Base-by-base conservation (phyloP, 2,113 vertebrate genomes). In the Psilopsiagon aurifrons region DNA sequence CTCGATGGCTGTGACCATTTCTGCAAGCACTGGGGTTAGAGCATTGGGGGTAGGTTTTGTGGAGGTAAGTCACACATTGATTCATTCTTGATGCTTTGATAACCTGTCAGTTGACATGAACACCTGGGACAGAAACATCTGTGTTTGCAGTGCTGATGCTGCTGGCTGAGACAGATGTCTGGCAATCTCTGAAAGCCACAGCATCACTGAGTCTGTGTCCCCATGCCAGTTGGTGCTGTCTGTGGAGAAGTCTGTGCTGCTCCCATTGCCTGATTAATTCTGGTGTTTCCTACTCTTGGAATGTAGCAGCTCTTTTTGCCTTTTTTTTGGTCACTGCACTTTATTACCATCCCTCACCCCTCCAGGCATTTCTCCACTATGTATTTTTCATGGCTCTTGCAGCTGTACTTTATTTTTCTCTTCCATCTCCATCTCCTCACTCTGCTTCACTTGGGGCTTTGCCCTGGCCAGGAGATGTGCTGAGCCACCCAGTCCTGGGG, bases 391-490 rank as follows among this genome's bases (percentile, higher is more conserved):
- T 49, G 33, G 19, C 43, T 44, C 27, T 10, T 19, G n/a, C 46
- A 74, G 31, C 20, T 2, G 0, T 79, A 28, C 10, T 14, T 7
- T 17, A 5, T 57, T 63, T 67, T 49, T 52, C 69, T 59, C 28
- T 49, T 43, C 9, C 6, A 9, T 19, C 16, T 66, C n/a, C 43
- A 23, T 6, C 31, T 57, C 33, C 37, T 76, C 6, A 0, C 27
- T 13, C 7, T 1, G 2, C 41, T 44, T 35, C 12, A 2, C 0
- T 4, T 5, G 18, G 43, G 28, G 46, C 41, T 83, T 43, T 16
- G 11, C 15, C 23, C 51, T 29, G 80, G 5, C n/a, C 0, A 1
- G 47, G 46, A 18, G 19, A 22, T 5, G 17, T 9, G 13, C 71
- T n/a, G 51, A n/a, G 55, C 23, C 37, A 27, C 39, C 18, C 0